Base-by-base conservation (phyloP, 2,113 vertebrate species). In the Archocentrus centrarchus region DNA sequence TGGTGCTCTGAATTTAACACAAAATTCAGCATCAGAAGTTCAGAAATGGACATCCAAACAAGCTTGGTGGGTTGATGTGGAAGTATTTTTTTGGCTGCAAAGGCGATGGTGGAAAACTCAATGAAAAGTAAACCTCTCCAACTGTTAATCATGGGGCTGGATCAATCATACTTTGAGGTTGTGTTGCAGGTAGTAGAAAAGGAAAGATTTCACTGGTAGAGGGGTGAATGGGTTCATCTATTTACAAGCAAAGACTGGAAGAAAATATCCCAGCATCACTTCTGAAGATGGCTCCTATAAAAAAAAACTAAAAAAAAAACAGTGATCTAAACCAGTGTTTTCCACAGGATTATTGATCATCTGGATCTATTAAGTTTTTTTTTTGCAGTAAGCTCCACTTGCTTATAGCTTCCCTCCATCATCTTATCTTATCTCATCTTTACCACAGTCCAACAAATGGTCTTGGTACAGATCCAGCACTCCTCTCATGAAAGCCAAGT, bases 261-360 rank as follows among this genome's bases (percentile, higher is more conserved):
- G 10, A 50, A 70, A 50, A 1, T 20, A 50, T 50, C 15, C 24
- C 66, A 50, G 18, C 44, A 50, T 7, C 0, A 50, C 24, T 47
- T 68, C 11, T 30, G 64, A 68, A 18, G 64, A 7, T 30, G 15
- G 9, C 2, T 50, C 22, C 41, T 70, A 18, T 41, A 50, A 35
- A 7, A 35, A 30, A 32, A 32, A 32, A 32, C 32, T 24, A 32
- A 32, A 32, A 32, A 70, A 2, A 70, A 30, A 30, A 44, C 27
- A 70, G 20, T 50, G 44, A 50, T 70, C 15, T 70, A 50, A 70
- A 50, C 0, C 0, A 0, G 3, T 27, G 44, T 3, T 73, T 70
- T 73, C 32, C 24, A 53, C 11, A 32, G 11, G 24, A 4, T 53
- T 5, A 18, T 53, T 73, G 44, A 73, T 73, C 66, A 73, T 53